Base-by-base conservation (phyloP, 2,113 vertebrate genomes). In the Ophiodon elongatus region DNA sequence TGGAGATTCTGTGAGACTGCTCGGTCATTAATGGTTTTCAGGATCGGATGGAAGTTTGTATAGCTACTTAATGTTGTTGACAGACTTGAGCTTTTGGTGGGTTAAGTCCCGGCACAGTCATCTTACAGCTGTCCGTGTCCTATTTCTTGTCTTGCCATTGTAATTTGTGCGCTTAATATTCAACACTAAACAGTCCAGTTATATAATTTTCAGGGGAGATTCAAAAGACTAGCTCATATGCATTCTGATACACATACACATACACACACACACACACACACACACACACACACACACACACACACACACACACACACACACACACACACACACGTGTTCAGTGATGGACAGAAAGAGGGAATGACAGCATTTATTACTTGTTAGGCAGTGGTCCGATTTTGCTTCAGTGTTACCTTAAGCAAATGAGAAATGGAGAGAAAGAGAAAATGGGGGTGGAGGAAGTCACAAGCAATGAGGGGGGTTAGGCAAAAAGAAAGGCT, bases 401-500 rank as follows among this genome's bases (percentile, higher is more conserved):
- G 76, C 50, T 76, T 47, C 54, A 66, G 41, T 68, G 67, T 80
- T 78, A 68, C 73, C 73, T 47, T 72, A 77, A 85, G 85, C 73
- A 82, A 89, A 88, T 80, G n/a, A 83, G 73, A 83, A 52, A 83
- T 63, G 52, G 72, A 68, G 57, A 60, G 77, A 57, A 25, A 67
- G 57, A 71, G 60, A 78, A 86, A 84, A 56, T 70, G 52, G 25
- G 78, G 85, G 35, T 43, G 69, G 76, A 74, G 65, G 74, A 78
- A 88, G 79, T 84, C 64, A 84, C 70, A 80, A 74, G 75, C 79
- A 86, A 39, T 74, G 71, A 76, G 65, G 63, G 62, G 84, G 79
- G 68, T 54, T 70, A 79, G 84, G 76, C 79, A 89, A 89, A 88
- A 77, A 87, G 70, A 74, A 70, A 79, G 29, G 70, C 62, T 73